Evolutionary conservation across 1,140 invertebrate genomes (phyloP).

Genomic region (Plodia interpunctella): DNA sequence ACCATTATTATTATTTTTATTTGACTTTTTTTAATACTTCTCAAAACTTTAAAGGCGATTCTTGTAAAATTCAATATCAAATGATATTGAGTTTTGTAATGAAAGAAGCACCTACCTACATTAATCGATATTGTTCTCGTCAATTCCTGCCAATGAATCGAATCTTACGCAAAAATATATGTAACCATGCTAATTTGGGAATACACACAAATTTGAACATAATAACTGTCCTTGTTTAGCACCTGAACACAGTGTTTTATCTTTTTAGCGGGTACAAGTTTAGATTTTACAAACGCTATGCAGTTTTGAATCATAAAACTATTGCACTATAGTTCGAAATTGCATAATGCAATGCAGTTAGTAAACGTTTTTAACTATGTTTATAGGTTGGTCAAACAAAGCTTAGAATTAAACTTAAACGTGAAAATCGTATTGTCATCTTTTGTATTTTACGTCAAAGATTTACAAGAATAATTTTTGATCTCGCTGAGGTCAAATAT

Average conservation of each 20-base stretch:
- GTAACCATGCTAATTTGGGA: background rate
- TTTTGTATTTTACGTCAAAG: background rate
- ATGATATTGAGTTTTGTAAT: background rate
- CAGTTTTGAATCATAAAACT: slow-evolving; percentile 21
- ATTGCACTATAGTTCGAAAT: background rate
- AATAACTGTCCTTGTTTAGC: slow-evolving; percentile 47
- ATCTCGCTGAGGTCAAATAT: background rate
- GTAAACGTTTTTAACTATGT: background rate
- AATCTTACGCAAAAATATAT: background rate
- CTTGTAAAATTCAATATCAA: too few species aligned
- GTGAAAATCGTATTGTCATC: background rate
- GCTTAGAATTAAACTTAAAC: slow-evolving; percentile 1
- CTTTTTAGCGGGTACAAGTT: slow-evolving; percentile 56
- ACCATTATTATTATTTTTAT: too few species aligned
- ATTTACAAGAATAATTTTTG: background rate
- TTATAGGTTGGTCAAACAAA: background rate
- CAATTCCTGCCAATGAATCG: background rate
- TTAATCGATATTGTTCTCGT: too few species aligned
- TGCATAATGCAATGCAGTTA: background rate
- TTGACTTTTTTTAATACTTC: too few species aligned
- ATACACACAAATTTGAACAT: slow-evolving; percentile 10
- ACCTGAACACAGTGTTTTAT: slow-evolving; percentile 49
- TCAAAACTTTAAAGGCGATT: too few species aligned
- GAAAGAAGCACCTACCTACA: background rate
- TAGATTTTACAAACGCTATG: slow-evolving; percentile 12